phyloP scores from a whole-genome alignment of 2,797 vertebrate species.

The Xyrichtys novacula region DNA sequence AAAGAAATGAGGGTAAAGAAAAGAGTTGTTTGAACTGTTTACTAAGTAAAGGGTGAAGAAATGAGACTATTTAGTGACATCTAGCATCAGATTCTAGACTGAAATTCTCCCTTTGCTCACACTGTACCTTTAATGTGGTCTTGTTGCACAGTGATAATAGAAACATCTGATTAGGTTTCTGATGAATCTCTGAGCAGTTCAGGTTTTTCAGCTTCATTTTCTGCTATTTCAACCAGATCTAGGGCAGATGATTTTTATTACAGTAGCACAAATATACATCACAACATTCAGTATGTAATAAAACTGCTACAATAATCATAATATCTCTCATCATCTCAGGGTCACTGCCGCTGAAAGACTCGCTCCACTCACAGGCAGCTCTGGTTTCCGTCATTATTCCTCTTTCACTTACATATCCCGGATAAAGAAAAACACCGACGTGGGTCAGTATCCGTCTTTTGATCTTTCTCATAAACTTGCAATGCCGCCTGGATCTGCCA shows the following conservation, averaged over 20 bases:
- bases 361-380: background rate
- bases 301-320: background rate
- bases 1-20: too few relatives aligned
- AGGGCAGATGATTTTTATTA: background rate
- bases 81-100: too few relatives aligned
- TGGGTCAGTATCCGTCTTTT: background rate
- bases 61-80: too few relatives aligned
- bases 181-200: background rate
- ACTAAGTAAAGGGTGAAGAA: too few relatives aligned
- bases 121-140: too few relatives aligned
- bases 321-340: slow-evolving; percentile 4
- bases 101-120: too few relatives aligned
- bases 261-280: background rate
- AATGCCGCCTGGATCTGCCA: background rate
- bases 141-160: too few relatives aligned
- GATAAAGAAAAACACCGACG: slow-evolving; percentile 6
- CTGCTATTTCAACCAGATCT: slow-evolving; percentile 24
- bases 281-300: background rate
- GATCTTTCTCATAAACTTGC: background rate
- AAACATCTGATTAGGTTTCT: too few relatives aligned
- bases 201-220: slow-evolving; percentile 1
- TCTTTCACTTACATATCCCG: background rate
- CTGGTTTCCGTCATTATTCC: background rate
- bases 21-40: too few relatives aligned
- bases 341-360: background rate